Percentiles rank a stretch among this genome's conserved stretches.
Conservation (phyloP, 2,888 invertebrate species). For the Gymnocheta viridis region DNA sequence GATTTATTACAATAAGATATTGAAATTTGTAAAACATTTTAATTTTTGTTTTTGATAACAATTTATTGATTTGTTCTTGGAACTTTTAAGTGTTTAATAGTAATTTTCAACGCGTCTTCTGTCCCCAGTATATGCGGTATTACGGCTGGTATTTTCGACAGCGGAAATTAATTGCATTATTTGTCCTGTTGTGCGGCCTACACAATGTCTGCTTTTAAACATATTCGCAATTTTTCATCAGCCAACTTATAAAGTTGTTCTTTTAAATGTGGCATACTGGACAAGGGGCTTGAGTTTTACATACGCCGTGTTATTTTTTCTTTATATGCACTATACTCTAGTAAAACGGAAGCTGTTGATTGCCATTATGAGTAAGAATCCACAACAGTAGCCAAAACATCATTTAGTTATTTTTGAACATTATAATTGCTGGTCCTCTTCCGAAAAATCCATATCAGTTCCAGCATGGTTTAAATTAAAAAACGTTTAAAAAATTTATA, state of each 20-base stretch:
- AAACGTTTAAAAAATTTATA: conserved; percentile 16
- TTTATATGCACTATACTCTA: conserved; percentile 23
- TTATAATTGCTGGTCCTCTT: too few species aligned
- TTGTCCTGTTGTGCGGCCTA: conserved; percentile 69
- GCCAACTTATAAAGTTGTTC: conserved; percentile 31
- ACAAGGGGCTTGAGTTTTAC: conserved; percentile 12
- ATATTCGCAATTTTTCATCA: conserved; percentile 49
- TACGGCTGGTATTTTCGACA: conserved; percentile 60
- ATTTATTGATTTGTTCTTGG: too few species aligned
- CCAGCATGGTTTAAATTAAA: conserved; percentile 15
- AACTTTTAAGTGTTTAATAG: background rate
- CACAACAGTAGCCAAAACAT: background rate
- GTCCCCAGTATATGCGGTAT: background rate
- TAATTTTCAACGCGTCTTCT: background rate
- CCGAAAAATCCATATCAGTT: background rate
- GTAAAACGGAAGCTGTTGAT: conserved; percentile 12
- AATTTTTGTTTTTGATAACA: too few species aligned
- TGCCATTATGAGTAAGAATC: background rate
- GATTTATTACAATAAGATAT: background rate
- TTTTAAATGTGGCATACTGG: conserved; percentile 10
- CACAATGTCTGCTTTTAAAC: conserved; percentile 60
- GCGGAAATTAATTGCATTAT: conserved; percentile 71
- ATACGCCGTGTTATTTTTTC: conserved; percentile 48
- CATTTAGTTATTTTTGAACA: too few species aligned
- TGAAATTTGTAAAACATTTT: background rate